These are phyloP conservation scores for Epirrhoe tristata DNA, from an alignment of 2,888 invertebrate genomes.

Conservation along the genomic window DNA sequence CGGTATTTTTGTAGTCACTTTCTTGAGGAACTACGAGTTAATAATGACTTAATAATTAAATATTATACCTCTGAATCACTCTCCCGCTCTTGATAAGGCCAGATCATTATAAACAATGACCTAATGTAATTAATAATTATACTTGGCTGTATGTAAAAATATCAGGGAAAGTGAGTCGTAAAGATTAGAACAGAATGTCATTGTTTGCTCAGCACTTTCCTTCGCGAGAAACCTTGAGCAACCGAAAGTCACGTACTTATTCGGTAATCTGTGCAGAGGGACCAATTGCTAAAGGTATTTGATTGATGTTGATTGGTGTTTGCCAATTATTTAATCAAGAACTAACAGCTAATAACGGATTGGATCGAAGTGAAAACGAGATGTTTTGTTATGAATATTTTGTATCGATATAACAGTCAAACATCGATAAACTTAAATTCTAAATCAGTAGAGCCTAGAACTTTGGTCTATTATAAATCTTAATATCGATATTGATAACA, in stretches of 20 bases:
- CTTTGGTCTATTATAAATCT: neutral
- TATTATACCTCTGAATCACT: neutral
- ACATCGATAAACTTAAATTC: neutral
- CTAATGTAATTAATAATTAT: neutral
- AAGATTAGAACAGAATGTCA: constrained; percentile 18
- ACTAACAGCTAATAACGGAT: neutral
- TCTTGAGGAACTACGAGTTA: neutral
- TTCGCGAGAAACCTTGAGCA: constrained; percentile 16
- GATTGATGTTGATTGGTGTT: constrained; percentile 16
- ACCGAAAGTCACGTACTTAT: constrained; percentile 15
- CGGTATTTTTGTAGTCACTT: neutral
- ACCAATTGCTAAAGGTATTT: constrained; percentile 5
- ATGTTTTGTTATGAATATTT: neutral
- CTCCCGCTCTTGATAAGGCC: neutral
- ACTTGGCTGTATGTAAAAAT: constrained; percentile 9
- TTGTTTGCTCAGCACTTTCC: constrained; percentile 12
- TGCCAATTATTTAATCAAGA: constrained; percentile 22
- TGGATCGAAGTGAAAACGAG: neutral
- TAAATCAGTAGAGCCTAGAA: neutral
- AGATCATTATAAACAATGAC: constrained; percentile 11
- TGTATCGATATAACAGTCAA: neutral
- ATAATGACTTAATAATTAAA: neutral
- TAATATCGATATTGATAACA: neutral
- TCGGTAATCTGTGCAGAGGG: constrained; percentile 15
- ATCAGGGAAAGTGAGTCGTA: constrained; percentile 20